Evolutionary conservation across 1,140 invertebrate genomes (phyloP), one percentile per base, ranked within the genome.

Genomic region (Cydia strobilella): DNA sequence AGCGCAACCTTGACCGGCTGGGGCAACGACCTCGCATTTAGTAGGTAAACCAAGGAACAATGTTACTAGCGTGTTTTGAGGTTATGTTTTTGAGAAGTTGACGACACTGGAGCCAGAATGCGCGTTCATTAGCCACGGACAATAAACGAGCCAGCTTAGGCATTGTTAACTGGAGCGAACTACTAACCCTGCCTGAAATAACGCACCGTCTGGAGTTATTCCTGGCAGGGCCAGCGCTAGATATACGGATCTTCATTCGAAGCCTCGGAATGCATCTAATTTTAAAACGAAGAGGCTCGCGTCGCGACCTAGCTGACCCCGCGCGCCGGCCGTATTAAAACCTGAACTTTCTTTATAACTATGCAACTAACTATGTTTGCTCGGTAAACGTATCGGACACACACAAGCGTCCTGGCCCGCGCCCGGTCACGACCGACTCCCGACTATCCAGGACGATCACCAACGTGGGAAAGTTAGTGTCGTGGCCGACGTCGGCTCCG

Each of bases 291-390:
- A 88, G 90, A 90, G 87, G 87, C 90, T 92, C 86, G 88, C 39
- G 54, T 59, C 54, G 35, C 89, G 88, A 91, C 90, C 89, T 80
- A 81, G 80, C 85, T 92, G 90, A 92, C 90, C 90, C 88, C 88
- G 86, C 88, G 84, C 84, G 82, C 80, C 84, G 86, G 81, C 83
- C 84, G 84, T 86, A 86, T 87, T 90, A 90, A 90, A 92, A 92
- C 90, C 88, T 91, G 90, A 92, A 92, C 89, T 92, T 90, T 92
- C 89, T 91, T 90, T 89, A 90, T 87, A 92, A 91, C 88, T 90
- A 90, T 87, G 89, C 78, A 82, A 74, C 77, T 79, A 78, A 75
- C 82, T 87, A 88, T 90, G 88, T 90, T 91, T 88, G 88, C 86
- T 89, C 83, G 84, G 89, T 82, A 90, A 89, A 90, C 84, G 86